Base-by-base conservation (phyloP, 2,888 invertebrate genomes). In the Archaeoteleia sp. region DNA sequence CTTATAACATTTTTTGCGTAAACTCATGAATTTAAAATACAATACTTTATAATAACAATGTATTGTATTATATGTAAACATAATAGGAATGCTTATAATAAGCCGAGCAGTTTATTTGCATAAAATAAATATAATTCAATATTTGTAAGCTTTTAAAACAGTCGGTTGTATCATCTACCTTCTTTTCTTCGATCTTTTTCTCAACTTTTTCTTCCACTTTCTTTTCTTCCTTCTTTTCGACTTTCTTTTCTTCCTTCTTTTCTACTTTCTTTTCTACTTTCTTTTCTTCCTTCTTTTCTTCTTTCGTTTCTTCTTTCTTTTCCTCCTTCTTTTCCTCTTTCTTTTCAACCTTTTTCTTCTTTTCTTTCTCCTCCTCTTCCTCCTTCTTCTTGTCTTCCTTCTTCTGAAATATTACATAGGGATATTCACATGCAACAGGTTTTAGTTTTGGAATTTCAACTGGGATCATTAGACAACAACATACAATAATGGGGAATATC, bases 211-310 rank as follows among this genome's bases (percentile, higher is more conserved):
- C 77, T 48, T 81, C 78, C 39, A 71, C 77, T 67, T 87, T 87
- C 76, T 87, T 86, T 53, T 86, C 84, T 83, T 74, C 86, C 82
- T 51, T 81, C 70, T 60, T 82, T 65, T 73, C 85, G 66, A 86
- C 87, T 70, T 83, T 82, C 23, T 77, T 72, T 57, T 82, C 79
- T 51, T 84, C 80, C 54, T 79, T 76, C 54, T 74, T 69, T 27
- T 73, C 69, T 37, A 77, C 71, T 63, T 74, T 76, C 70, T 75
- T 74, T 70, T 79, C 73, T 12, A 70, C 57, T 70, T 82, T 74
- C 42, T 77, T 70, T 60, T 78, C 67, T 67, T 81, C 76, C 61
- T 84, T 78, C 48, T 82, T 79, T 70, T 83, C 80, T 54, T 83
- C 78, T 72, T 84, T 80, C 63, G 76, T 70, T 58, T 77, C 72